phyloP scores from a whole-genome alignment of 2,888 invertebrate species.

The Sminthurides aquaticus region DNA sequence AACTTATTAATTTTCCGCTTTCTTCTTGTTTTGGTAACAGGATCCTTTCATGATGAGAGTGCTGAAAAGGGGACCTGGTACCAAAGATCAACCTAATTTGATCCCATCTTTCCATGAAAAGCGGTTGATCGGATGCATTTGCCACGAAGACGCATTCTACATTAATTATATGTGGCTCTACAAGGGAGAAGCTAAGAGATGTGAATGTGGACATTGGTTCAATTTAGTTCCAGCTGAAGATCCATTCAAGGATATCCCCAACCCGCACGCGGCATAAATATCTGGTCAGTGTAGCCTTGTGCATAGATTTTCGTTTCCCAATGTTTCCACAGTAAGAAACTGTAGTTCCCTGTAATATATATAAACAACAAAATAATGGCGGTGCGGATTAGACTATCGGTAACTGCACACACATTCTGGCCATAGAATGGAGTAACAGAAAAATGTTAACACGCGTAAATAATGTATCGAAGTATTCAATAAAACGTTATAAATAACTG shows the following conservation, averaged over 20 bases:
- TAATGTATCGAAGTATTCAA: too few relatives aligned
- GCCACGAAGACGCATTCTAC: conserved; percentile 83
- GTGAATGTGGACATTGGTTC: conserved; percentile 96
- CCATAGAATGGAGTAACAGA: too few relatives aligned
- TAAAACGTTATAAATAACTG: too few relatives aligned
- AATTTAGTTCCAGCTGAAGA: conserved; percentile 61
- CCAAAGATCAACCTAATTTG: conserved; percentile 75
- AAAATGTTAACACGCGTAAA: too few relatives aligned
- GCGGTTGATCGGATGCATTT: conserved; percentile 89
- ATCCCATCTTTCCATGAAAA: conserved; percentile 85
- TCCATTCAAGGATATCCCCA: conserved; percentile 33
- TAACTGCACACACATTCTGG: too few relatives aligned
- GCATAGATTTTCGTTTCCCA: conserved; percentile 3
- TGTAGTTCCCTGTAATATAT: not conserved
- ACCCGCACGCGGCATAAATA: not conserved
- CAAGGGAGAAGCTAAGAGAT: conserved; percentile 79
- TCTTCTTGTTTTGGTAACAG: too few relatives aligned
- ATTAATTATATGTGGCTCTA: conserved; percentile 95
- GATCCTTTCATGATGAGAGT: conserved; percentile 62
- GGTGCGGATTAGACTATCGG: too few relatives aligned
- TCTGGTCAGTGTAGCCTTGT: conserved; percentile 6
- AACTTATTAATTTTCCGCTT: too few relatives aligned
- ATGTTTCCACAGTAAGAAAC: not conserved
- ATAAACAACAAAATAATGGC: not conserved
- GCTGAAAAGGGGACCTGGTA: conserved; percentile 68